phyloP scores from a whole-genome alignment of 2,888 invertebrate species.

The Caenorhabditis imperialis region DNA sequence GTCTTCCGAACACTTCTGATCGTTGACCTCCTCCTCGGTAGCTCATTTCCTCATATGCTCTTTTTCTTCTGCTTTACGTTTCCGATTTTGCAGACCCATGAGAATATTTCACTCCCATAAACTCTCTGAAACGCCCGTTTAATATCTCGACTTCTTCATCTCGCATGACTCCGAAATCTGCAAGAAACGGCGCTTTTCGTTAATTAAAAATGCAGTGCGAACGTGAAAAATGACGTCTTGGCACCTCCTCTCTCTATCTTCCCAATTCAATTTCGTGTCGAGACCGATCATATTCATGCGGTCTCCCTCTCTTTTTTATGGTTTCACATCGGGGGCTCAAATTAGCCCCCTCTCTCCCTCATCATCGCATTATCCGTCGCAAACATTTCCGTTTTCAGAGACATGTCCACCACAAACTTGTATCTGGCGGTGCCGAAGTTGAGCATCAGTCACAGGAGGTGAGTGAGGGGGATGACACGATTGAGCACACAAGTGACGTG shows the following conservation, averaged over 20 bases:
- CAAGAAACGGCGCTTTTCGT: conserved; percentile 1
- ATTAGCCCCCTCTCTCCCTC: neutral
- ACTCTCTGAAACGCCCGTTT: too few species aligned
- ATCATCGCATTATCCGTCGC: neutral
- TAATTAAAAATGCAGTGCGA: conserved; percentile 14
- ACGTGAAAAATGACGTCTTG: conserved; percentile 3
- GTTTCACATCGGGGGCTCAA: conserved; percentile 3
- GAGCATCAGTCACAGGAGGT: conserved; percentile 36
- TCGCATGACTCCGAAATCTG: conserved; percentile 7
- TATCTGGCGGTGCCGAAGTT: conserved; percentile 39
- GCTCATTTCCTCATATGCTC: too few species aligned
- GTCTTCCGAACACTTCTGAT: too few species aligned
- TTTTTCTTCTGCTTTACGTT: neutral
- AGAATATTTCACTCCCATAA: neutral
- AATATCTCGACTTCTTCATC: conserved; percentile 2
- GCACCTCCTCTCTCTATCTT: neutral
- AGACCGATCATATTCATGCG: neutral
- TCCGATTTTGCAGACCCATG: conserved; percentile 1
- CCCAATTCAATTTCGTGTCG: neutral
- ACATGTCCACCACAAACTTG: conserved; percentile 33
- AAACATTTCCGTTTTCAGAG: conserved; percentile 22
- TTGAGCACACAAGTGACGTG: neutral
- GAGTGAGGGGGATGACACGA: conserved; percentile 3
- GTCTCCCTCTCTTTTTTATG: conserved; percentile 17
- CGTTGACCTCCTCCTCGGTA: too few species aligned